Evolutionary conservation across 1,140 invertebrate genomes (phyloP), one percentile per base, ranked within the genome.

Genomic region (Nephila pilipes): DNA sequence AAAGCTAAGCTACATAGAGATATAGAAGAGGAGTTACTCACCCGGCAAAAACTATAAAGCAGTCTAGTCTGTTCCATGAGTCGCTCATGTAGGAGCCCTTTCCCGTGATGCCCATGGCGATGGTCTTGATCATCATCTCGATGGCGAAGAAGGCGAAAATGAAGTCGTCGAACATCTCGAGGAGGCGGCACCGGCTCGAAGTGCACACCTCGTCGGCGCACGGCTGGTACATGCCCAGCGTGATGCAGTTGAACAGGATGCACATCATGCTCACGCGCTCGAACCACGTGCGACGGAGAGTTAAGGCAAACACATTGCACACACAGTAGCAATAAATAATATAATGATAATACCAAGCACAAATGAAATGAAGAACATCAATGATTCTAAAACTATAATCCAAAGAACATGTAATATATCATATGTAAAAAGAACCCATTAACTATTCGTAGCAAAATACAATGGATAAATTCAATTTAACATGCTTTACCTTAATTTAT

Each of bases 201-300:
- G 97, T 96, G 95, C 99, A 99, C 32, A 95, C 94, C 94, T 97
- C 97, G 95, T 99, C 98, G 94, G 98, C 97, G 95, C 99, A 99
- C 18, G 99, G 99, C 96, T 99, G 98, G 96, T 99, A 99, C 99
- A 99, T 99, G 75, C 99, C 99, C 94, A 99, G 96, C 0, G 99
- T 99, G 88, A 99, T 97, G 96, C 99, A 99, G 96, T 99, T 99
- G 94, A 99, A 96, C 87, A 99, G 96, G 94, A 99, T 99, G 36
- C 99, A 98, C 96, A 99, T 96, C 98, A 99, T 99, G 95, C 98
- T 99, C 94, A 99, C 96, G 93, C 99, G 97, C 96, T 99, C 99
- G 96, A 99, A 99, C 99, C 99, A 99, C 96, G 98, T 99, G 96
- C 16, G 87, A 46, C 65, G 60, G 12, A 36, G 16, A 88, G 92